Conservation (phyloP, 2,113 vertebrate genomes). For the Xenotilapia flavipinnis region DNA sequence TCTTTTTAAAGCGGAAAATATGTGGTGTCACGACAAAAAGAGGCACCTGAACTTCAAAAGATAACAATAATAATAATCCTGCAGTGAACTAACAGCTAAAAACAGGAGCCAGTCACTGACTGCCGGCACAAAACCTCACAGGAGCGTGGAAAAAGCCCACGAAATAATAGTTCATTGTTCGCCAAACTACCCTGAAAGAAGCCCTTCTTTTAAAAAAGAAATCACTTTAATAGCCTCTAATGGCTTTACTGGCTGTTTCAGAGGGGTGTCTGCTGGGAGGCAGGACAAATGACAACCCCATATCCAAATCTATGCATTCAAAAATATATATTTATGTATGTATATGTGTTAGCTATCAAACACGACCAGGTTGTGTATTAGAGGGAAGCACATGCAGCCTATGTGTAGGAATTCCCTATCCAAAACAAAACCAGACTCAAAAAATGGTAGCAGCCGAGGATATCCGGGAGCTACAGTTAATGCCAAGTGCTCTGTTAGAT, state of each 20-base stretch:
- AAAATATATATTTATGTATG: not conserved
- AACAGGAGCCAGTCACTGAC: not conserved
- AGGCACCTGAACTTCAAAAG: slow-evolving; percentile 8
- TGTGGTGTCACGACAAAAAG: not conserved
- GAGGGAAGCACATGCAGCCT: slow-evolving; percentile 18
- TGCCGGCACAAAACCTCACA: not conserved
- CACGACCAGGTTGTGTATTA: not conserved
- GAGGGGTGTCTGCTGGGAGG: not conserved
- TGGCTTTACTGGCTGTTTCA: slow-evolving; percentile 5
- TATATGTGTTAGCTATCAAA: not conserved
- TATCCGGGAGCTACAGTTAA: not conserved
- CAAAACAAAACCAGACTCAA: not conserved
- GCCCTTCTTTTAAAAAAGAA: not conserved
- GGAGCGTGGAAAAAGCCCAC: slow-evolving; percentile 2
- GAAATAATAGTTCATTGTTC: slow-evolving; percentile 28
- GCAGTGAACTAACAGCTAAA: not conserved
- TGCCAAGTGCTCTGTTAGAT: slow-evolving; percentile 33
- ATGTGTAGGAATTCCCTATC: slow-evolving; percentile 20
- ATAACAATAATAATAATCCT: not conserved
- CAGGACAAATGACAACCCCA: slow-evolving; percentile 12
- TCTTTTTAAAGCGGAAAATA: not conserved
- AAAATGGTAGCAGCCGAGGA: not conserved
- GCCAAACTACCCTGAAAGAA: slow-evolving; percentile 7
- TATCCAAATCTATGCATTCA: not conserved
- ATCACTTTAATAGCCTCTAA: slow-evolving; percentile 1